These are phyloP conservation scores for Limnephilus lunatus DNA, from an alignment of 2,888 invertebrate species.

Conservation along the genomic window DNA sequence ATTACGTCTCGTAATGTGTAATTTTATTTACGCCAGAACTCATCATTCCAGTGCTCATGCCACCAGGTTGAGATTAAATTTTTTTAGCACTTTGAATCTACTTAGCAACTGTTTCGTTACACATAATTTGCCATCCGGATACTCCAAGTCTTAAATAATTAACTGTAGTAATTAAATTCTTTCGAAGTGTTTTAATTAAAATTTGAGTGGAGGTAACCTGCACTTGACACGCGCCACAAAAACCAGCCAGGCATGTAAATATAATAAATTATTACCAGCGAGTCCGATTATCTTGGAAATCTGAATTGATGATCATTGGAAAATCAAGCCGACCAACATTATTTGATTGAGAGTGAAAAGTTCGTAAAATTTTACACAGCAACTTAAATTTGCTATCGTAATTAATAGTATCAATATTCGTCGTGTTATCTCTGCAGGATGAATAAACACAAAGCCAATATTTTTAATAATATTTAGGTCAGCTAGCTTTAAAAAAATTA, in stretches of 20 bases:
- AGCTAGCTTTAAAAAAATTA: not conserved
- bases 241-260: not conserved
- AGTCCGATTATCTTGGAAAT: not conserved
- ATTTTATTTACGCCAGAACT: not conserved
- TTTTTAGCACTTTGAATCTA: not conserved
- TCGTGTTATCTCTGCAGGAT: not conserved
- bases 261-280: not conserved
- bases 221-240: not conserved
- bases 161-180: not conserved
- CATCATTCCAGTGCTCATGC: not conserved
- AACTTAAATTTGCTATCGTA: not conserved
- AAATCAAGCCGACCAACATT: not conserved
- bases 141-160: not conserved
- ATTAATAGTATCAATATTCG: not conserved
- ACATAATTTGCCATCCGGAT: not conserved
- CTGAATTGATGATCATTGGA: not conserved
- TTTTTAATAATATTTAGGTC: not conserved
- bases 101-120: not conserved
- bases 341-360: not conserved
- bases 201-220: not conserved
- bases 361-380: not conserved
- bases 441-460: not conserved
- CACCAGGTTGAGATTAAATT: not conserved
- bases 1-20: not conserved
- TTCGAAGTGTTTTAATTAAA: not conserved